Conservation (phyloP, 2,797 vertebrate genomes). For the Bryconaethiops microstoma region DNA sequence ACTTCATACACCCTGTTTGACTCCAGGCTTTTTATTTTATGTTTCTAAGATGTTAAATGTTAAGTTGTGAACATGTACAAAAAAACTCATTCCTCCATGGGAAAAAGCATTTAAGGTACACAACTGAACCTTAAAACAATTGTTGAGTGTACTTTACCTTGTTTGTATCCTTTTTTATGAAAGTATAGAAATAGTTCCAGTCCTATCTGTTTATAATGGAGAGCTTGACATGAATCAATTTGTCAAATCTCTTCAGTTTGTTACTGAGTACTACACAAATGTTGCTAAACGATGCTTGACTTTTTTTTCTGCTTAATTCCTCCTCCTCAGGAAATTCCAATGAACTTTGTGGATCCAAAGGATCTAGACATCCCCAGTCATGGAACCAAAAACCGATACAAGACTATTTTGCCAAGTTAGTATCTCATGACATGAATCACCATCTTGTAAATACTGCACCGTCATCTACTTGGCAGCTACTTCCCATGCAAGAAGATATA, state of each 20-base stretch:
- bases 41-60: too few relatives aligned
- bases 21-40: too few relatives aligned
- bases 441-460: background rate
- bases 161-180: too few relatives aligned
- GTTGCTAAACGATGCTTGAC: background rate
- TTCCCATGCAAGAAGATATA: background rate
- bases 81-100: too few relatives aligned
- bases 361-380: conserved; percentile 92
- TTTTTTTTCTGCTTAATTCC: background rate
- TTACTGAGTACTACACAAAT: too few relatives aligned
- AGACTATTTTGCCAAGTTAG: conserved; percentile 98
- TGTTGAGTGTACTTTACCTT: too few relatives aligned
- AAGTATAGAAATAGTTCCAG: too few relatives aligned
- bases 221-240: background rate
- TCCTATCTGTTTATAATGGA: background rate
- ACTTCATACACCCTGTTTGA: too few relatives aligned
- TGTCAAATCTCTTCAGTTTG: conserved; percentile 3
- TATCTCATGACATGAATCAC: conserved; percentile 11
- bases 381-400: conserved; percentile 97
- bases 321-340: conserved; percentile 91
- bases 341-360: conserved; percentile 98
- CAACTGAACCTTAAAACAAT: too few relatives aligned
- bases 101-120: too few relatives aligned
- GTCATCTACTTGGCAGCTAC: background rate
- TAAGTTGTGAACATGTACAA: too few relatives aligned